Percentiles rank a stretch among this genome's conserved stretches.
Evolutionary conservation across 1,140 invertebrate genomes (phyloP).

Genomic region (Lerema accius): DNA sequence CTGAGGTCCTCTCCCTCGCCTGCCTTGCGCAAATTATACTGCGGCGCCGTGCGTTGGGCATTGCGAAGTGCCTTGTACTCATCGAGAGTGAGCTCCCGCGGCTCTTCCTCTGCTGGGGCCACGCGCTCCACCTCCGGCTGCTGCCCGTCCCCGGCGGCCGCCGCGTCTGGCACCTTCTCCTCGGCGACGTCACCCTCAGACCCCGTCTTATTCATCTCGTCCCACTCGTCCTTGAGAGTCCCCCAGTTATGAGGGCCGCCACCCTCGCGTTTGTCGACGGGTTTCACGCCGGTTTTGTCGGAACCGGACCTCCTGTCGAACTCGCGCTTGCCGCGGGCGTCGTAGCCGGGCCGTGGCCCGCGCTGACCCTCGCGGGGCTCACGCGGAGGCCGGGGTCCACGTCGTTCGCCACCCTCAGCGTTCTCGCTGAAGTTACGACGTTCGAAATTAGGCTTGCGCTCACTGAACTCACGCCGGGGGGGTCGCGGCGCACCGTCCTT

Average conservation of each 20-base stretch:
- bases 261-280: conserved; percentile 96
- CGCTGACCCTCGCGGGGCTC: conserved; percentile 78
- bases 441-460: conserved; percentile 83
- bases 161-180: conserved; percentile 81
- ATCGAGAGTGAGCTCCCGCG: conserved; percentile 92
- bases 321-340: conserved; percentile 93
- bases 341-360: conserved; percentile 82
- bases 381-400: conserved; percentile 75
- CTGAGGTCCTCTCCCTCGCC: conserved; percentile 95
- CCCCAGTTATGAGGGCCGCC: conserved; percentile 98
- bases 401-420: conserved; percentile 77
- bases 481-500: conserved; percentile 71
- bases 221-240: conserved; percentile 94
- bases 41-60: conserved; percentile 89
- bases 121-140: conserved; percentile 65
- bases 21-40: conserved; percentile 95
- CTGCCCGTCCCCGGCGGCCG: conserved; percentile 81
- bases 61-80: conserved; percentile 93
- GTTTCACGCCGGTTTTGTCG: conserved; percentile 96
- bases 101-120: conserved; percentile 87
- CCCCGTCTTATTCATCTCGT: conserved; percentile 85
- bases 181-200: conserved; percentile 78
- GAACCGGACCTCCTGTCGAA: conserved; percentile 97
- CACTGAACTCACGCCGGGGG: conserved; percentile 68
- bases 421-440: conserved; percentile 79